Evolutionary conservation across 2,113 vertebrate species (phyloP).

Genomic region (Dicerorhinus sumatrensis): DNA sequence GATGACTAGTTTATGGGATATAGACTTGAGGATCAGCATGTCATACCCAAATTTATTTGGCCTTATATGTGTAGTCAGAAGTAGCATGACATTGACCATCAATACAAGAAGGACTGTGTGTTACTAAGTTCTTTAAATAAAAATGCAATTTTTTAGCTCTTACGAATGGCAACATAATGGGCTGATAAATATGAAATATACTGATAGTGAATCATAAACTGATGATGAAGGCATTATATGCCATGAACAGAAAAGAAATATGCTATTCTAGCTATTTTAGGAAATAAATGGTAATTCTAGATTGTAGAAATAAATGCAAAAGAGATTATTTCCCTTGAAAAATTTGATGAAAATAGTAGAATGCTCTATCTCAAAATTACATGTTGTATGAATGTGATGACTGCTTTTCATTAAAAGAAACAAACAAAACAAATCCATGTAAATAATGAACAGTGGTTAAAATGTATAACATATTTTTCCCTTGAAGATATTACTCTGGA

Average conservation of each 20-base stretch:
- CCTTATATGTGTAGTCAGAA: not conserved
- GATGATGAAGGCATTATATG: not conserved
- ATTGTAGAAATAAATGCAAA: constrained; percentile 15
- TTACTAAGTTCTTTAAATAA: not conserved
- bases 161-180: not conserved
- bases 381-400: not conserved
- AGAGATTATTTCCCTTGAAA: not conserved
- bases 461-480: not conserved
- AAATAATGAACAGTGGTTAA: not conserved
- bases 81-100: not conserved
- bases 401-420: constrained; percentile 17
- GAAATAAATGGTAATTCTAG: constrained; percentile 3
- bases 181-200: not conserved
- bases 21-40: not conserved
- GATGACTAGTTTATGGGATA: not conserved
- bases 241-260: constrained; percentile 40
- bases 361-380: not conserved
- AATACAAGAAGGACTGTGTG: not conserved
- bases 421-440: not conserved
- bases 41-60: not conserved
- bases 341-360: not conserved
- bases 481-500: not conserved
- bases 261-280: not conserved
- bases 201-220: not conserved
- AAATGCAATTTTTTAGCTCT: not conserved